Evolutionary conservation across 2,797 vertebrate species (phyloP).

Genomic region (Morelia viridis): DNA sequence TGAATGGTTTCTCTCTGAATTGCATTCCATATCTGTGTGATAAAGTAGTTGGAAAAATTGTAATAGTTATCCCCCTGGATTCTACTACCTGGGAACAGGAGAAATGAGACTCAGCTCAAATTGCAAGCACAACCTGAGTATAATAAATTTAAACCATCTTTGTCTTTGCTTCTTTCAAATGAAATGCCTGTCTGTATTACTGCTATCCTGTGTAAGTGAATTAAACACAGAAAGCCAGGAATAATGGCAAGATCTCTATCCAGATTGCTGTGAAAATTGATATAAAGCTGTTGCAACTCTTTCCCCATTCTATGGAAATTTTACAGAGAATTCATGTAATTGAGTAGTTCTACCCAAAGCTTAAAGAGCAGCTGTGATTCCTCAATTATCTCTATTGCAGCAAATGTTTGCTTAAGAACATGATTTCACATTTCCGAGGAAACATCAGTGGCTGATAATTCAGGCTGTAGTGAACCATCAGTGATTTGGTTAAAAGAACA

Average conservation of each 20-base stretch:
- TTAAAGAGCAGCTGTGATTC: slow-evolving; percentile 24
- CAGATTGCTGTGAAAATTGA: slow-evolving; percentile 25
- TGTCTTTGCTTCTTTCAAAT: slow-evolving; percentile 31
- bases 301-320: slow-evolving; percentile 20
- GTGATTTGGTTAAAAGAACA: neutral
- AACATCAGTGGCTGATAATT: slow-evolving; percentile 19
- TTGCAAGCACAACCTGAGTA: slow-evolving; percentile 33
- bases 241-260: slow-evolving; percentile 36
- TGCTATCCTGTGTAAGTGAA: neutral
- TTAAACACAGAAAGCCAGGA: neutral
- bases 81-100: slow-evolving; percentile 25
- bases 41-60: slow-evolving; percentile 21
- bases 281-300: neutral
- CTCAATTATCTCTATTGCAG: slow-evolving; percentile 20
- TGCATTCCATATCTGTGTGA: slow-evolving; percentile 11
- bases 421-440: slow-evolving; percentile 14
- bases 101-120: slow-evolving; percentile 29
- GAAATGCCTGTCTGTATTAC: slow-evolving; percentile 10
- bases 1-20: slow-evolving; percentile 23
- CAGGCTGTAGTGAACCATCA: accelerated
- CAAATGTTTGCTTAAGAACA: neutral
- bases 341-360: neutral
- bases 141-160: slow-evolving; percentile 38
- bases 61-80: slow-evolving; percentile 27
- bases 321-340: neutral